phyloP scores from a whole-genome alignment of 2,797 vertebrate genomes.

The Potorous gilbertii region DNA sequence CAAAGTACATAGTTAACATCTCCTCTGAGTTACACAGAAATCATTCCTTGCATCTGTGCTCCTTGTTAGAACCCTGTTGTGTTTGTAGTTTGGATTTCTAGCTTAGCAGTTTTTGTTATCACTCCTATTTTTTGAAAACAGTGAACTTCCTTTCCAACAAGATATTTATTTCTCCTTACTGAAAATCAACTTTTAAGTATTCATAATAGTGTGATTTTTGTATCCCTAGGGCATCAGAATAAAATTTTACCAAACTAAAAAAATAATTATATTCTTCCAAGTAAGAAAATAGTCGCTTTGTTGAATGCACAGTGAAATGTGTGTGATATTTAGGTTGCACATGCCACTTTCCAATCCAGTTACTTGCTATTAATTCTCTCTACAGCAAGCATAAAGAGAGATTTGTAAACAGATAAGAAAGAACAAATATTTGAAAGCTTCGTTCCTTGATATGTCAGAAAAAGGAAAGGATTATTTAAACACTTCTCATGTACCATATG shows the following conservation, averaged over 20 bases:
- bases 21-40: background rate
- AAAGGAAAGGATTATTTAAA: conserved; percentile 13
- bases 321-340: background rate
- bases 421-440: conserved; percentile 32
- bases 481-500: background rate
- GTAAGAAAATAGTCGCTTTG: conserved; percentile 48
- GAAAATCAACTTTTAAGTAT: conserved; percentile 50
- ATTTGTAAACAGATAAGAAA: background rate
- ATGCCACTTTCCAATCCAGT: background rate
- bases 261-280: conserved; percentile 37
- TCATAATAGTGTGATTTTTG: conserved; percentile 41
- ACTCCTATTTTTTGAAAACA: background rate
- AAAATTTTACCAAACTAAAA: conserved; percentile 45
- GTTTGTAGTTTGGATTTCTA: background rate
- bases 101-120: background rate
- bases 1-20: background rate
- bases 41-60: background rate
- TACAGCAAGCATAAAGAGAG: conserved; percentile 33
- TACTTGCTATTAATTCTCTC: conserved; percentile 3
- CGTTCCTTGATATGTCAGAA: background rate
- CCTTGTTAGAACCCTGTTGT: conserved; percentile 22
- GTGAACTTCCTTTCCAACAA: background rate
- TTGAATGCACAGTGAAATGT: background rate
- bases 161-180: conserved; percentile 20
- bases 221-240: conserved; percentile 9